Evolutionary conservation across 2,888 invertebrate species (phyloP).

Genomic region (Zaprionus obscuricornis): DNA sequence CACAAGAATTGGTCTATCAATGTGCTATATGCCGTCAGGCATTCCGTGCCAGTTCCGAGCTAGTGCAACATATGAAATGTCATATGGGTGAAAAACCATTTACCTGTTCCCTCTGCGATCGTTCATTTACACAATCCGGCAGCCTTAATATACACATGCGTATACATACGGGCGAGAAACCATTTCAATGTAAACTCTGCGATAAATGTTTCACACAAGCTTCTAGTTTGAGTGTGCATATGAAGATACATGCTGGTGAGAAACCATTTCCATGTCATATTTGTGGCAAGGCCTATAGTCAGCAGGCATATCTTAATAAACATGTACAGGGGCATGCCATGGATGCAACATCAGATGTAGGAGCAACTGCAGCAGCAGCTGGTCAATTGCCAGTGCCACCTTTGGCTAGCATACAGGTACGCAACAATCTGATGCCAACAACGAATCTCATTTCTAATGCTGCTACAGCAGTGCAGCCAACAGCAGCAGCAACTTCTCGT

Average conservation of each 20-base stretch:
- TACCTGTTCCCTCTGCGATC: slow-evolving; percentile 83
- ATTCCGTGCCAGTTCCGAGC: slow-evolving; percentile 82
- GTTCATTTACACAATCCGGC: slow-evolving; percentile 83
- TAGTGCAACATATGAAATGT: slow-evolving; percentile 84
- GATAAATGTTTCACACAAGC: slow-evolving; percentile 83
- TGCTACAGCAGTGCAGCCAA: no score
- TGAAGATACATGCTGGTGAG: slow-evolving; percentile 83
- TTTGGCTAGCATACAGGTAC: no score
- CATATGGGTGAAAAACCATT: slow-evolving; percentile 84
- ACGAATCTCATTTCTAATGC: no score
- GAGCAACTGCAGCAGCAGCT: no score
- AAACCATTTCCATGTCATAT: slow-evolving; percentile 81
- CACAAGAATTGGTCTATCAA: slow-evolving; percentile 82
- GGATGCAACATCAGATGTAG: slow-evolving; percentile 39
- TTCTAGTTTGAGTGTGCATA: slow-evolving; percentile 82
- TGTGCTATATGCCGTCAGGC: slow-evolving; percentile 82
- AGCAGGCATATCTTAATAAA: slow-evolving; percentile 81
- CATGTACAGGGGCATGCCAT: slow-evolving; percentile 79
- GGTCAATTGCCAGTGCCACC: no score
- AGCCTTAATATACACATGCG: slow-evolving; percentile 83
- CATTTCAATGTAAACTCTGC: slow-evolving; percentile 82
- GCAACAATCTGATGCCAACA: background rate
- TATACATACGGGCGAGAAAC: slow-evolving; percentile 83
- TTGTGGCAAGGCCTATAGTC: slow-evolving; percentile 82
- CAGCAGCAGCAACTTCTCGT: background rate